Conservation (phyloP, 2,797 vertebrate genomes). For the Clamator glandarius region DNA sequence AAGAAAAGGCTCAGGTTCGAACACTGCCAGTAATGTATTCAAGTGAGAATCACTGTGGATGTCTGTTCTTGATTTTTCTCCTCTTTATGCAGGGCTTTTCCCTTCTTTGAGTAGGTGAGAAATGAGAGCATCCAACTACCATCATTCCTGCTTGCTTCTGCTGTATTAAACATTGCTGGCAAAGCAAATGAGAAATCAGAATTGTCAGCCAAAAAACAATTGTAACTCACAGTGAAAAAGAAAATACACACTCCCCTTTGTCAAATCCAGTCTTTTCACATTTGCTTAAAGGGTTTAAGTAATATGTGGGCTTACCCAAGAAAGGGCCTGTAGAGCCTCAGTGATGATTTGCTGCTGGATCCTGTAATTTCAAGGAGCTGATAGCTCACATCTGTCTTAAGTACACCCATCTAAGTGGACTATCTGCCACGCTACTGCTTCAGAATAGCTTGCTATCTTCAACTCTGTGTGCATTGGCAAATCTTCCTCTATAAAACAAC, state of each 20-base stretch:
- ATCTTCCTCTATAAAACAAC: not conserved
- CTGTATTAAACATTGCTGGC: not conserved
- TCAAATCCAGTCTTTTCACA: not conserved
- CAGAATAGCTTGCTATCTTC: not conserved
- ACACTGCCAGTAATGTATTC: accelerated
- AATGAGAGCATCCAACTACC: not conserved
- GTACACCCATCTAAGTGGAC: not conserved
- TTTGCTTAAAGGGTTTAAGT: not conserved
- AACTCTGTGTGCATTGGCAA: not conserved
- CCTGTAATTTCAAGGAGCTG: not conserved
- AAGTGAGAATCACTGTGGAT: not conserved
- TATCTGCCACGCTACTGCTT: not conserved
- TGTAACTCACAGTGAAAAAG: not conserved
- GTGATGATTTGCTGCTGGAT: not conserved
- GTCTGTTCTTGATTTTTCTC: not conserved
- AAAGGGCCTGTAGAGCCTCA: not conserved
- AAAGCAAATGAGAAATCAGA: not conserved
- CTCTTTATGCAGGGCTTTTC: not conserved
- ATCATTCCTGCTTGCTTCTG: not conserved
- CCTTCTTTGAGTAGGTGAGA: not conserved
- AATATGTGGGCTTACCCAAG: not conserved
- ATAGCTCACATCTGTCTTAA: not conserved
- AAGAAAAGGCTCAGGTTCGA: not conserved
- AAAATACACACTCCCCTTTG: not conserved
- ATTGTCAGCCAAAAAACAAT: not conserved